Percentiles rank a stretch among this genome's conserved stretches.
Evolutionary conservation across 2,888 invertebrate genomes (phyloP).

Genomic region (Phalera bucephala): DNA sequence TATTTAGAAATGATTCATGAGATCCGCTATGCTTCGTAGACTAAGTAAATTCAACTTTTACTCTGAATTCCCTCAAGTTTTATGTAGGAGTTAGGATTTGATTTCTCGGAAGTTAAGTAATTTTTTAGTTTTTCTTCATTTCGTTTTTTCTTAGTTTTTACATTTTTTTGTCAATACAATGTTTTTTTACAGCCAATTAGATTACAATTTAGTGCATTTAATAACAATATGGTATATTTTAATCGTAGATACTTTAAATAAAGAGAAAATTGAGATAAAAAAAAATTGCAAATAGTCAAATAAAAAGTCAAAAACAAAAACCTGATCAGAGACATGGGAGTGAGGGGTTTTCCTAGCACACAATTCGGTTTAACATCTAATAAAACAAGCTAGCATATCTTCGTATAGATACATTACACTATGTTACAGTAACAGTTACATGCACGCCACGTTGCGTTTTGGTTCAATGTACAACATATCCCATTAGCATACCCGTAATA

Average conservation of each 20-base stretch:
- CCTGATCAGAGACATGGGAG: constrained; percentile 66
- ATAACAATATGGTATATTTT: constrained; percentile 18
- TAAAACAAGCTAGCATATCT: constrained; percentile 77
- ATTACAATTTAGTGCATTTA: constrained; percentile 27
- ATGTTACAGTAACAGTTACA: constrained; percentile 77
- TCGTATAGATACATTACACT: constrained; percentile 71
- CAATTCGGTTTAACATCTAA: constrained; percentile 69
- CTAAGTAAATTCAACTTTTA: constrained; percentile 37
- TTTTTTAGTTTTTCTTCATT: constrained; percentile 36
- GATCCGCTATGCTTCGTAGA: constrained; percentile 56
- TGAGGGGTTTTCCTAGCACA: constrained; percentile 71
- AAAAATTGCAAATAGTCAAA: constrained; percentile 43
- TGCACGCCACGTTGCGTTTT: constrained; percentile 80
- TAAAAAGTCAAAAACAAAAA: constrained; percentile 47
- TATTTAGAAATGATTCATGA: constrained; percentile 79
- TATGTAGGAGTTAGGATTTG: constrained; percentile 36
- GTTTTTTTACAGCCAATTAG: constrained; percentile 57
- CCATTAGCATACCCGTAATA: constrained; percentile 40
- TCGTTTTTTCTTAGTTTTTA: constrained; percentile 21
- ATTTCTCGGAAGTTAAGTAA: constrained; percentile 41
- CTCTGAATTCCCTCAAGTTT: constrained; percentile 38
- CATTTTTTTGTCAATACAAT: constrained; percentile 7
- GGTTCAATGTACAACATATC: constrained; percentile 72
- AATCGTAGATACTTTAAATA: constrained; percentile 32
- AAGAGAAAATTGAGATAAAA: constrained; percentile 40